Base-by-base conservation (phyloP, 1,140 invertebrate genomes). In the Drosophila eugracilis region DNA sequence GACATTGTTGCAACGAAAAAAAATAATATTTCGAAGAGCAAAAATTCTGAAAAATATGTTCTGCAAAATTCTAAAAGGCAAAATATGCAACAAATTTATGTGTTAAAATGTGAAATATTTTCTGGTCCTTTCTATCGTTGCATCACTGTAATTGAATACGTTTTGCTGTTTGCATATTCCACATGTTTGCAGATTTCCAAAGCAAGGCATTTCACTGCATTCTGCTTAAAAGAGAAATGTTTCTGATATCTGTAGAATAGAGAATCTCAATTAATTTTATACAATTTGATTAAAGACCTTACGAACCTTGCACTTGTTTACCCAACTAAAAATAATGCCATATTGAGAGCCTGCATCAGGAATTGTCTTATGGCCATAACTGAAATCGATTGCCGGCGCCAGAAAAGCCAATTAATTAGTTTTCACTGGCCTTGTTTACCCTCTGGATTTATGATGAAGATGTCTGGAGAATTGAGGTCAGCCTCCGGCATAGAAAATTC, bases 391-490 rank as follows among this genome's bases (percentile, higher is more conserved):
- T 26, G 21, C 17, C 41, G 21, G 15, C 22, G 21, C 54, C 54
- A 34, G 54, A 19, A 65, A 42, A 65, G 26, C 12, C 45, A 66
- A 41, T 44, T 75, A 79, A 79, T 79, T 75, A 75, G 60, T 79
- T 69, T 48, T 14, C 39, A n/a, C 66, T 59, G 59, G 44, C 57
- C 62, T 72, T 78, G 75, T 78, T 66, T 78, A 54, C 41, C 9
- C 52, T 12, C 17, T 19, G 41, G 37, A 78, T 59, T 67, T 67
- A 67, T 66, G 63, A 67, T 44, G 63, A 34, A 67, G 37, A 67
- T 67, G 63, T 67, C 60, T 67, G 45, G 45, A 42, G 63, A 66
- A 67, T 67, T 44, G 60, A 67, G 60, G 63, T 42, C 60, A 66
- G 12, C n/a, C 36, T 26, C 15, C 5, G 36, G 17, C 14, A 24